Base-by-base conservation (phyloP, 2,888 invertebrate genomes). In the Hydropsyche betteni region DNA sequence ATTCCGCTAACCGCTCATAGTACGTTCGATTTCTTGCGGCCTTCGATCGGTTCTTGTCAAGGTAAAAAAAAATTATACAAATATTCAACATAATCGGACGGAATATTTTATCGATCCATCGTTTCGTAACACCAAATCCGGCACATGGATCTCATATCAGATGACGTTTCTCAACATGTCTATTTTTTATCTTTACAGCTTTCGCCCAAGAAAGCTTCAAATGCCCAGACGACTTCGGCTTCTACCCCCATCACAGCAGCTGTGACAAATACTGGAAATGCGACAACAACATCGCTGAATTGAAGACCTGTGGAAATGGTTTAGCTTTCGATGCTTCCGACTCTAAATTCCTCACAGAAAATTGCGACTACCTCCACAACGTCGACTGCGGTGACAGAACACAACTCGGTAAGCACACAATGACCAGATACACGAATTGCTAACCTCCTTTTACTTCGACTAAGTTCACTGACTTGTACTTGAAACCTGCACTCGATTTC, bases 251-350 rank as follows among this genome's bases (percentile, higher is more conserved):
- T 86, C 92, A 92, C 83, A 84, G 89, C 78, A 95, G 95, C 70
- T 97, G 97, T 85, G 97, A 97, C 88, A 96, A 96, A 86, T 97
- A 97, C 87, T 97, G 95, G 94, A 95, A 96, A 86, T 97, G 97
- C 83, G 96, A 96, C 85, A 95, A 95, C 82, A 94, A 94, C 80
- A 92, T 86, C 8, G 92, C 96, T 76, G 96, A 96, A 82, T 87
- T 96, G 81, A 96, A 96, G 86, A 95, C 96, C 68, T 97, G 97
- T 87, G 97, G 97, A 76, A 97, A 97, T 84, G 97, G 97, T 76
- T 90, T 97, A 79, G 96, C 96, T 75, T 97, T 97, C 85, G 97
- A 96, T 84, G 92, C 95, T 78, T 88, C 91, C 71, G 97, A 97
- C 87, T 90, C 93, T 80, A 96, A 96, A 88, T 96, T 91, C 89